Conservation (phyloP, 2,113 vertebrate species). For the Ancistrus triradiatus region DNA sequence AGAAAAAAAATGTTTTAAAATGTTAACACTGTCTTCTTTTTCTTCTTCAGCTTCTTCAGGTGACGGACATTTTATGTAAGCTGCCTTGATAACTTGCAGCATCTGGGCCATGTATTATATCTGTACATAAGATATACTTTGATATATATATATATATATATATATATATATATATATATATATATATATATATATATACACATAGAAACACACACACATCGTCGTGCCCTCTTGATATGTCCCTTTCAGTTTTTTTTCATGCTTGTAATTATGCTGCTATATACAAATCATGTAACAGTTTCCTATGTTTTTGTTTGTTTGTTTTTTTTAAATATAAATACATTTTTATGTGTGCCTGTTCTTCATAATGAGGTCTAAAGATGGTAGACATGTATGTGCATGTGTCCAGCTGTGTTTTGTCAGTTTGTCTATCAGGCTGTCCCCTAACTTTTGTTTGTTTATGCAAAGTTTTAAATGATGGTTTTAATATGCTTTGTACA, state of each 20-base stretch:
- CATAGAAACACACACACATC: too few relatives aligned
- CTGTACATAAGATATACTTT: slow-evolving; percentile 66
- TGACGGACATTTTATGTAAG: slow-evolving; percentile 14
- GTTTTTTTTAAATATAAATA: slow-evolving; percentile 48
- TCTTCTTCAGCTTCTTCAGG: slow-evolving; percentile 8
- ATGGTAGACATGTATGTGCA: slow-evolving; percentile 15
- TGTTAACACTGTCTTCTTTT: background rate
- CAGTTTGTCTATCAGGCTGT: background rate
- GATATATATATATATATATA: slow-evolving; percentile 47
- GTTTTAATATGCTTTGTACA: slow-evolving; percentile 13
- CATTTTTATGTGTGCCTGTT: slow-evolving; percentile 43
- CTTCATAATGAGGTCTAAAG: slow-evolving; percentile 24
- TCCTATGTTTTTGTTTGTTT: slow-evolving; percentile 29
- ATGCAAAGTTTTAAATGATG: slow-evolving; percentile 12
- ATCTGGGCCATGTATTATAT: slow-evolving; percentile 56
- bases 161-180: slow-evolving; percentile 46
- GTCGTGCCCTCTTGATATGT: slow-evolving; percentile 34
- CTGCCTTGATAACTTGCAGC: background rate
- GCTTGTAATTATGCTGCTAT: slow-evolving; percentile 60
- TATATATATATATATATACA: slow-evolving; percentile 46
- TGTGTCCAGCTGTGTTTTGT: slow-evolving; percentile 24
- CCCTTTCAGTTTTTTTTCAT: slow-evolving; percentile 25
- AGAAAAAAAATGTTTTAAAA: too few relatives aligned
- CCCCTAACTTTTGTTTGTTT: background rate
- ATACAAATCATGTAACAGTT: slow-evolving; percentile 28